A percentile compares a stretch with the other conserved stretches of the same genome.
These are phyloP conservation scores for Nowickia ferox DNA, from an alignment of 2,888 invertebrate genomes.

Conservation along the genomic window DNA sequence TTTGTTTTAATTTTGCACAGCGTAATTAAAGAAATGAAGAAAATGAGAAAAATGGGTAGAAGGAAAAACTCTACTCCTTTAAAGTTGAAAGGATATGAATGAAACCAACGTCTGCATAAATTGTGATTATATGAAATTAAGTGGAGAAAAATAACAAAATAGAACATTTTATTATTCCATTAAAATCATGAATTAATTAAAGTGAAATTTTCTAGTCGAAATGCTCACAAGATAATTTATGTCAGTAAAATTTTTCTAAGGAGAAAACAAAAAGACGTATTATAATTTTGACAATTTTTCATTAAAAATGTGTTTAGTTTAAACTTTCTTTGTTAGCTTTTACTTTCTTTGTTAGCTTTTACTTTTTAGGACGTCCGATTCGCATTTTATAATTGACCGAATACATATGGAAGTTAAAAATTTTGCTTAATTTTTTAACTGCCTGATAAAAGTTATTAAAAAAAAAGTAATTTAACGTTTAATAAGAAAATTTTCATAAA, in stretches of 20 bases:
- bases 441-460: too few relatives aligned
- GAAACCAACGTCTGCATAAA: constrained; percentile 46
- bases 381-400: too few relatives aligned
- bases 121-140: constrained; percentile 47
- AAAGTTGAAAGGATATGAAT: constrained; percentile 46
- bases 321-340: too few relatives aligned
- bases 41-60: constrained; percentile 7
- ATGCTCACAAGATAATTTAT: not conserved
- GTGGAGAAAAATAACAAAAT: constrained; percentile 7
- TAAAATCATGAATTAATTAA: constrained; percentile 53
- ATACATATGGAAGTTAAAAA: too few relatives aligned
- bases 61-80: constrained; percentile 1
- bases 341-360: too few relatives aligned
- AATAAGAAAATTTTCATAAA: too few relatives aligned
- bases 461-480: too few relatives aligned
- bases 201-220: constrained; percentile 34
- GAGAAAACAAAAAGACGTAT: not conserved
- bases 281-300: not conserved
- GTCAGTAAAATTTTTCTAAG: not conserved
- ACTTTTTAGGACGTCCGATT: not conserved
- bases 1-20: constrained; percentile 48
- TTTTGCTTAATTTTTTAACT: too few relatives aligned
- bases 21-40: constrained; percentile 63
- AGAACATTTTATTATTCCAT: constrained; percentile 45
- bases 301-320: not conserved